A percentile compares a stretch with the other conserved stretches of the same genome.
Conservation (phyloP, 2,797 vertebrate genomes). For the Leptodactylus fallax region DNA sequence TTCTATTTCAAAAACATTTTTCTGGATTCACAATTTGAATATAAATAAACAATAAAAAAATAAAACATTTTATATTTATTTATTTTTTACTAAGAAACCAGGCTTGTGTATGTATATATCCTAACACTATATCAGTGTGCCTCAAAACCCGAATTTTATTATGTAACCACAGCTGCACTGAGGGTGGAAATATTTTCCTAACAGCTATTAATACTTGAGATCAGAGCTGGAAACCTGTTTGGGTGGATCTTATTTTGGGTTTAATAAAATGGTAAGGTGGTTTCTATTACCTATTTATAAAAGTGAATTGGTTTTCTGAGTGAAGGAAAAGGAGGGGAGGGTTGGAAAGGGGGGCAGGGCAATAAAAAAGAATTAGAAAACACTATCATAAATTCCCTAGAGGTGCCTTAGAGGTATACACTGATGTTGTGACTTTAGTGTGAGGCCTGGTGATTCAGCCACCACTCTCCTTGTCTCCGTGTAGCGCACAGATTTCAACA, state of each 20-base stretch:
- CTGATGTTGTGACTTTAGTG: slow-evolving; percentile 76
- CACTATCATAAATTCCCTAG: slow-evolving; percentile 67
- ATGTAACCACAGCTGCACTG: slow-evolving; percentile 43
- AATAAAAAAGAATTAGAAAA: slow-evolving; percentile 69
- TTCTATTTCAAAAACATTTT: no score
- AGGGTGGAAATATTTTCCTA: slow-evolving; percentile 52
- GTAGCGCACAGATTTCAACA: slow-evolving; percentile 67
- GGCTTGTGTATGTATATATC: background rate
- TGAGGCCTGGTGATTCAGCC: slow-evolving; percentile 72
- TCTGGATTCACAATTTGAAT: no score
- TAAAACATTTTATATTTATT: no score
- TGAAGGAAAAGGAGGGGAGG: slow-evolving; percentile 8
- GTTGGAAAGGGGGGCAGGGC: background rate
- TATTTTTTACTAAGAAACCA: background rate
- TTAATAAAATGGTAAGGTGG: slow-evolving; percentile 54
- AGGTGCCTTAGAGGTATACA: slow-evolving; percentile 73
- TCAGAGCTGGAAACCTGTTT: slow-evolving; percentile 50
- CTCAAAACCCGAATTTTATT: slow-evolving; percentile 24
- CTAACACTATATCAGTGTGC: slow-evolving; percentile 31
- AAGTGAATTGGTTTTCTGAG: slow-evolving; percentile 53
- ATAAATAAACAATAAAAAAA: no score
- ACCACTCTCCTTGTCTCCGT: slow-evolving; percentile 70
- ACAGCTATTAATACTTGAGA: slow-evolving; percentile 37
- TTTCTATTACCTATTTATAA: slow-evolving; percentile 57
- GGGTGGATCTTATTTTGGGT: slow-evolving; percentile 54